These are phyloP conservation scores for Rhynchopsitta pachyrhyncha DNA, from an alignment of 2,113 vertebrate species.

Conservation along the genomic window DNA sequence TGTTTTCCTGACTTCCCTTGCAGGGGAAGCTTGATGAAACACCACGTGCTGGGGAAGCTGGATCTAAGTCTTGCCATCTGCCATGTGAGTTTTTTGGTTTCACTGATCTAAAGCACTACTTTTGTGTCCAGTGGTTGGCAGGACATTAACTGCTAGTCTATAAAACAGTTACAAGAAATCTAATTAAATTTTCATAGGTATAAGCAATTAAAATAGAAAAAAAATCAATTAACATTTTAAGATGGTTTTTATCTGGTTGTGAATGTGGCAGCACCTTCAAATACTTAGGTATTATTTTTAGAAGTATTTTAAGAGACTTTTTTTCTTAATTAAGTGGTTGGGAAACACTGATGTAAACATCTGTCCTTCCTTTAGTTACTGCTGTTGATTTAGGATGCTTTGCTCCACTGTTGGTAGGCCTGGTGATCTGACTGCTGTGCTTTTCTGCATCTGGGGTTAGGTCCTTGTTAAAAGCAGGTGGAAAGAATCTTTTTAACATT, in stretches of 20 bases:
- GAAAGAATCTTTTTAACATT: not conserved
- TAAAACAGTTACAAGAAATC: not conserved
- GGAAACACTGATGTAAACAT: not conserved
- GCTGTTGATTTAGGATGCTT: not conserved
- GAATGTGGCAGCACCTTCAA: not conserved
- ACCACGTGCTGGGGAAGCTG: not conserved
- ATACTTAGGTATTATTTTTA: not conserved
- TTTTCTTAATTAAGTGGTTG: not conserved
- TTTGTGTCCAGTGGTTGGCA: not conserved
- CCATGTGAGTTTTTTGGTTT: not conserved
- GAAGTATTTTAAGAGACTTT: not conserved
- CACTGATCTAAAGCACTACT: not conserved
- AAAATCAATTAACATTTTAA: not conserved
- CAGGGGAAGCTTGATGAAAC: not conserved
- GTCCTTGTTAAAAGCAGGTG: not conserved
- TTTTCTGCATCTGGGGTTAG: not conserved
- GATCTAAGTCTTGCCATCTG: not conserved
- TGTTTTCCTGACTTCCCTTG: not conserved
- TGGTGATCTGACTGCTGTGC: not conserved
- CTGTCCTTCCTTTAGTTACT: not conserved
- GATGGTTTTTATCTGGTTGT: not conserved
- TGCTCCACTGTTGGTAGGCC: not conserved
- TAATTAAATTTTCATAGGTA: not conserved
- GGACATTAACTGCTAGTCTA: not conserved
- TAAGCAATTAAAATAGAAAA: not conserved